phyloP scores from a whole-genome alignment of 1,140 invertebrate species.

The Adoxophyes honmai region DNA sequence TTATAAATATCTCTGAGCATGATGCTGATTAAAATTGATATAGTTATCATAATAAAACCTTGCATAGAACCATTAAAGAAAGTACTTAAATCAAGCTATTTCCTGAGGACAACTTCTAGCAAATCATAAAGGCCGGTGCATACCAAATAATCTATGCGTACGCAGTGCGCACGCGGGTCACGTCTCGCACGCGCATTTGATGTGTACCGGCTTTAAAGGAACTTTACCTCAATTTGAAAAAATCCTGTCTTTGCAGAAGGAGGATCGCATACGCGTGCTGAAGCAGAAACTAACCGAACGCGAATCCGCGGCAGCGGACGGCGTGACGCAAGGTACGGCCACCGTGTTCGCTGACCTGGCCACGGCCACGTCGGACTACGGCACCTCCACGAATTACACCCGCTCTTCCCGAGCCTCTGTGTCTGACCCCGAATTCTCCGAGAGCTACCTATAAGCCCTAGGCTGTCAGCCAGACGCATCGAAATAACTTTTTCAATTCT shows the following conservation, averaged over 20 bases:
- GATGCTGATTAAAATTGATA: too few species aligned
- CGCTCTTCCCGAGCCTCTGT: slow-evolving; percentile 87
- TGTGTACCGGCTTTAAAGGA: too few species aligned
- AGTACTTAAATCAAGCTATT: too few species aligned
- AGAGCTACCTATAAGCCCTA: slow-evolving; percentile 86
- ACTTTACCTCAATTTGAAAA: too few species aligned
- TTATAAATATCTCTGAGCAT: too few species aligned
- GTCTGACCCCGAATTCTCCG: slow-evolving; percentile 91
- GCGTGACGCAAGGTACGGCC: slow-evolving; percentile 65
- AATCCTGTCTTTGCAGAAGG: slow-evolving; percentile 82
- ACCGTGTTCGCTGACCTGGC: slow-evolving; percentile 83
- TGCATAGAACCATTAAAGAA: too few species aligned
- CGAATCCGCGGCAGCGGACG: slow-evolving; percentile 78
- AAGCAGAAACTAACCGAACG: slow-evolving; percentile 88
- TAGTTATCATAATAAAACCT: too few species aligned
- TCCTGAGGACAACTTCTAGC: too few species aligned
- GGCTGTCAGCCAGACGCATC: slow-evolving; percentile 2
- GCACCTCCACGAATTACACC: slow-evolving; percentile 81
- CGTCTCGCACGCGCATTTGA: too few species aligned
- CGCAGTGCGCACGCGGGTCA: too few species aligned
- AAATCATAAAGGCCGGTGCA: too few species aligned
- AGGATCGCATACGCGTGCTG: slow-evolving; percentile 89
- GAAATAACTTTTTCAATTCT: background rate
- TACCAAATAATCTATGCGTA: too few species aligned
- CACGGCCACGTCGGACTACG: slow-evolving; percentile 86